Evolutionary conservation across 2,888 invertebrate genomes (phyloP).

Genomic region (Eurois occulta): DNA sequence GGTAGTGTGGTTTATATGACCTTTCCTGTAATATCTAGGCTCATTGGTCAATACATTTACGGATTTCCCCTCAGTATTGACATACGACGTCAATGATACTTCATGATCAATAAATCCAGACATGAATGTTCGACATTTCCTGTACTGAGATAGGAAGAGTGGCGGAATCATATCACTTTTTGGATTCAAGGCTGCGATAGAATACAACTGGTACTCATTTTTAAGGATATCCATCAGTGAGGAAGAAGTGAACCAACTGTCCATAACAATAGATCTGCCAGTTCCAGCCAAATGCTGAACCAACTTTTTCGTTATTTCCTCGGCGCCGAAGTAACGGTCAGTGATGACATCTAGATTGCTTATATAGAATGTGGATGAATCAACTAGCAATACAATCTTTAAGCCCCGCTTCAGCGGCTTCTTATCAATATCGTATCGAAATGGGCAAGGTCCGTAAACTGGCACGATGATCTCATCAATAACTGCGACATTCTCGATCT

Average conservation of each 20-base stretch:
- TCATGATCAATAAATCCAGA: conserved; percentile 82
- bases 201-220: conserved; percentile 78
- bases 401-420: conserved; percentile 83
- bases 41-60: conserved; percentile 83
- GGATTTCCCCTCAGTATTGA: conserved; percentile 78
- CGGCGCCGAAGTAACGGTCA: conserved; percentile 79
- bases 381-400: conserved; percentile 84
- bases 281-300: conserved; percentile 83
- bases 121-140: conserved; percentile 77
- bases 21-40: conserved; percentile 81
- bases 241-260: conserved; percentile 83
- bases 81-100: conserved; percentile 80
- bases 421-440: conserved; percentile 83
- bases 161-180: conserved; percentile 82
- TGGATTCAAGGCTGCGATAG: conserved; percentile 80
- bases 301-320: conserved; percentile 81
- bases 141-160: conserved; percentile 78
- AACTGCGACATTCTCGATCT: conserved; percentile 79
- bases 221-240: conserved; percentile 76
- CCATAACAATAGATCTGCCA: conserved; percentile 81
- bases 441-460: conserved; percentile 86
- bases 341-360: conserved; percentile 86
- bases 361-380: conserved; percentile 84
- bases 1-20: conserved; percentile 75
- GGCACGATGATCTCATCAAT: conserved; percentile 86